Evolutionary conservation across 2,888 invertebrate genomes (phyloP).

Genomic region (Allacma fusca): DNA sequence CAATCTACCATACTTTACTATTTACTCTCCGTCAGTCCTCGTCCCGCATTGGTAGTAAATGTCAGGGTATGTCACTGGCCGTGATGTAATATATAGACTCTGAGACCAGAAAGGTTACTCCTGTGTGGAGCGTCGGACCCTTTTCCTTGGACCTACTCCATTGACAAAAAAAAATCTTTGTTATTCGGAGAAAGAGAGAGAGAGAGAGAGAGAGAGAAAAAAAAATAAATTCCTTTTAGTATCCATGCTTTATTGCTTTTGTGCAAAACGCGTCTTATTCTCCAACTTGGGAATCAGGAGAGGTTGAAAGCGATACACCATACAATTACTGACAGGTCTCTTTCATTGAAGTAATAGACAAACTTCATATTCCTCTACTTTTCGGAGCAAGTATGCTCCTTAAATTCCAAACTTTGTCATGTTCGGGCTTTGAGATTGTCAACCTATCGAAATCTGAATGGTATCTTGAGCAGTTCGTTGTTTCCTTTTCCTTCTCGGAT

Average conservation of each 20-base stretch:
- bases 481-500: no score
- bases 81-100: no score
- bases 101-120: no score
- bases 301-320: constrained; percentile 29
- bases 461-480: no score
- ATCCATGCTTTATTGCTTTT: constrained; percentile 18
- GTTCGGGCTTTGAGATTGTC: neutral
- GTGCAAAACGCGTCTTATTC: constrained; percentile 15
- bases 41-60: no score
- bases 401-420: neutral
- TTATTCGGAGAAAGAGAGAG: neutral
- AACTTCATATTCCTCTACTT: neutral
- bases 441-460: neutral
- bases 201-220: no score
- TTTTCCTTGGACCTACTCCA: neutral
- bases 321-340: constrained; percentile 30
- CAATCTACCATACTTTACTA: constrained; percentile 20
- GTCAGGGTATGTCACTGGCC: no score
- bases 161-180: neutral
- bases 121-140: no score
- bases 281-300: neutral
- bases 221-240: neutral
- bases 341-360: neutral
- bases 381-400: neutral
- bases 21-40: neutral